These are phyloP conservation scores for Platycheirus rosarum DNA, from an alignment of 2,888 invertebrate species.

Conservation along the genomic window DNA sequence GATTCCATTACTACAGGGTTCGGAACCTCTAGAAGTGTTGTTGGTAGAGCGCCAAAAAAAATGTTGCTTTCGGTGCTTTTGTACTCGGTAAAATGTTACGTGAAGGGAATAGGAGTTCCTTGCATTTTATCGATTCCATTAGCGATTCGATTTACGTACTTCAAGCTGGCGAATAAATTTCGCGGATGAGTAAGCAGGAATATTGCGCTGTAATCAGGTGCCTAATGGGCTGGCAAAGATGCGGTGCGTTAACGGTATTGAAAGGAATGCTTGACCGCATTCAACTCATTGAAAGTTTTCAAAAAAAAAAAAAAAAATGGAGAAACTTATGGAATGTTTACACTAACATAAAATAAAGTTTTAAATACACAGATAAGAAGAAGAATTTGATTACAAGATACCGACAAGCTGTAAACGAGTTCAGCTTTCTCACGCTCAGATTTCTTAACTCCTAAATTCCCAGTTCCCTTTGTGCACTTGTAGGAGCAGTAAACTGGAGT, in stretches of 20 bases:
- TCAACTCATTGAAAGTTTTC: neutral
- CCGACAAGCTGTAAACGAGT: too few relatives aligned
- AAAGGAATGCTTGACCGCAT: too few relatives aligned
- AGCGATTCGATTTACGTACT: conserved; percentile 37
- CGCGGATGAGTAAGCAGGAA: conserved; percentile 12
- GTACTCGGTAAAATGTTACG: conserved; percentile 35
- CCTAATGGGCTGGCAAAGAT: neutral
- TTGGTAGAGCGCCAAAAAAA: conserved; percentile 46
- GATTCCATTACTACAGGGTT: conserved; percentile 18
- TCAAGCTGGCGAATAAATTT: conserved; percentile 51
- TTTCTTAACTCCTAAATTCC: too few relatives aligned
- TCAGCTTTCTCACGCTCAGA: too few relatives aligned
- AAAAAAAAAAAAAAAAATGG: neutral
- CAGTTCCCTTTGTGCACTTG: too few relatives aligned
- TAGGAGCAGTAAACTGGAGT: too few relatives aligned
- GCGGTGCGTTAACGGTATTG: neutral
- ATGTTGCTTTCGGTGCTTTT: conserved; percentile 23
- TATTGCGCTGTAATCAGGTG: conserved; percentile 46
- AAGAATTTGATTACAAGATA: too few relatives aligned
- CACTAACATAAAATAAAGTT: too few relatives aligned
- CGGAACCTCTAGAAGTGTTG: neutral
- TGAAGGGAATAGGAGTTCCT: neutral
- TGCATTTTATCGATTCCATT: conserved; percentile 56
- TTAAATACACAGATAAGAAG: too few relatives aligned
- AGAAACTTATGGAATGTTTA: too few relatives aligned